phyloP scores from a whole-genome alignment of 2,888 invertebrate species.

The Germaria angustata region DNA sequence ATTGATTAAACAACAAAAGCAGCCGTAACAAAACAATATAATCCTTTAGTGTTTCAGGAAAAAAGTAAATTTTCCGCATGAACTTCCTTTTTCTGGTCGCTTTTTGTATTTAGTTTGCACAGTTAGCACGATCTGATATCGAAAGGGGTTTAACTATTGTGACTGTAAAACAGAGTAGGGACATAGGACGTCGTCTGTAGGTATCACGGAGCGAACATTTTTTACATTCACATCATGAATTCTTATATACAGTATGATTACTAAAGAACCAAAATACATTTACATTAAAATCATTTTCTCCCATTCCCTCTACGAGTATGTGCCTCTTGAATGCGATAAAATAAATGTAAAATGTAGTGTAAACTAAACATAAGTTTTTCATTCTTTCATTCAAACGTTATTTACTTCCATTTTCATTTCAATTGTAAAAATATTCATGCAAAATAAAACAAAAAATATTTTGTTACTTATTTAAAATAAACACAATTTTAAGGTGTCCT shows the following conservation, averaged over 20 bases:
- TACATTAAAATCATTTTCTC: background rate
- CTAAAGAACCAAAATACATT: background rate
- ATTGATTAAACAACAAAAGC: conserved; percentile 30
- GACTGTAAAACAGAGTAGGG: background rate
- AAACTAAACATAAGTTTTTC: background rate
- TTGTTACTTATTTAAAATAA: background rate
- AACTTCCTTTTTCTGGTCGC: conserved; percentile 37
- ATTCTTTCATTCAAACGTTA: background rate
- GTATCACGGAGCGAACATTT: background rate
- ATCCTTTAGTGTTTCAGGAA: conserved; percentile 26
- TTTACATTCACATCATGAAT: background rate
- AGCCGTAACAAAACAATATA: conserved; percentile 5
- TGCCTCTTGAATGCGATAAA: background rate
- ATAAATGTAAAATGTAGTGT: background rate
- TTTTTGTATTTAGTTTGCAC: background rate
- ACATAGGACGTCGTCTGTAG: background rate
- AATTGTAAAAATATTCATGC: background rate
- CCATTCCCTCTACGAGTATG: background rate
- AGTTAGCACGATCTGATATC: background rate
- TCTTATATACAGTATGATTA: background rate
- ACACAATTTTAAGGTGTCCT: conserved; percentile 1
- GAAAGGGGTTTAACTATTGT: conserved; percentile 16
- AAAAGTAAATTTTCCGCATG: conserved; percentile 66
- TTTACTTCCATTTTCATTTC: background rate
- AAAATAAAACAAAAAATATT: background rate